These are phyloP conservation scores for Laothoe populi DNA, from an alignment of 2,888 invertebrate genomes.

Conservation along the genomic window DNA sequence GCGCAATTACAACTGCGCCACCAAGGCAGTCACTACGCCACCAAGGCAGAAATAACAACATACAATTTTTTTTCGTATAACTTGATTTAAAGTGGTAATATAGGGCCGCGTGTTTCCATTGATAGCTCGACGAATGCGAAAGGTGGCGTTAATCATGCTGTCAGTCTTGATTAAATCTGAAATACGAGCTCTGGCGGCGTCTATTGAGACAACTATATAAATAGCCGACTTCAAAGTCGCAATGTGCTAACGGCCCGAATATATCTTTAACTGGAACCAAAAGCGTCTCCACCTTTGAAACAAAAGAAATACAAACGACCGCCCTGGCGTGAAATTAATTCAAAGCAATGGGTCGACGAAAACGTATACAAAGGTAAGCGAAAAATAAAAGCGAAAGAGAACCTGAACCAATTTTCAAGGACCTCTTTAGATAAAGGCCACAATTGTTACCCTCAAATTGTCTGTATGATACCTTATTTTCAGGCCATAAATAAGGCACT, in stretches of 20 bases:
- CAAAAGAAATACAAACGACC: slow-evolving; percentile 78
- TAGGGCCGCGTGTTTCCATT: slow-evolving; percentile 56
- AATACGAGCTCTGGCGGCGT: slow-evolving; percentile 70
- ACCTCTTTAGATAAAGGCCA: slow-evolving; percentile 65
- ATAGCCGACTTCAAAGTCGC: slow-evolving; percentile 74
- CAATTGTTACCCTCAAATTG: slow-evolving; percentile 64
- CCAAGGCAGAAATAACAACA: not conserved
- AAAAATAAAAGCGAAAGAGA: slow-evolving; percentile 71
- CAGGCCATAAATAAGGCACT: slow-evolving; percentile 26
- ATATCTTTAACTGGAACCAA: slow-evolving; percentile 70
- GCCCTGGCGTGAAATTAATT: slow-evolving; percentile 75
- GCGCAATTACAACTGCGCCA: no score
- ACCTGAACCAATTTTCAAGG: slow-evolving; percentile 67
- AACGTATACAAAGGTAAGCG: slow-evolving; percentile 76
- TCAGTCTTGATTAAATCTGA: slow-evolving; percentile 79
- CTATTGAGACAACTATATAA: slow-evolving; percentile 77
- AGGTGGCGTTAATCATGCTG: slow-evolving; percentile 75
- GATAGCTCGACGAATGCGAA: slow-evolving; percentile 63
- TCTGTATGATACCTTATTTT: slow-evolving; percentile 47
- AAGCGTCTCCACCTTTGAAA: slow-evolving; percentile 67
- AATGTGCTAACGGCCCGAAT: slow-evolving; percentile 76
- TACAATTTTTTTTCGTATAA: slow-evolving; percentile 21
- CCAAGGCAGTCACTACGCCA: no score
- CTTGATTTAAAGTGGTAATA: slow-evolving; percentile 56
- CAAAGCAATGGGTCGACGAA: slow-evolving; percentile 74